Evolutionary conservation across 2,888 invertebrate genomes (phyloP).

Genomic region (Tetramorium bicarinatum): DNA sequence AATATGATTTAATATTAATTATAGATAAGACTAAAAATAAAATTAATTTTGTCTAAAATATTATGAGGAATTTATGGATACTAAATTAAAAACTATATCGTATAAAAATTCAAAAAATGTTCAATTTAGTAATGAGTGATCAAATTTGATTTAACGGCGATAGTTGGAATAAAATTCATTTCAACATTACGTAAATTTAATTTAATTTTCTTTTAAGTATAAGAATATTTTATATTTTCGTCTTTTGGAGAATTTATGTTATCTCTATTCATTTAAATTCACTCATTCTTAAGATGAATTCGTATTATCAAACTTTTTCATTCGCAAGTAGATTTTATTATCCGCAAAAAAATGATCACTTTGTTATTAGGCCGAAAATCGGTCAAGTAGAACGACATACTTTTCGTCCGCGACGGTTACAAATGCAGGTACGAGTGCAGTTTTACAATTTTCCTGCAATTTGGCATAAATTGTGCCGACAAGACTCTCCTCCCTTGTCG

Average conservation of each 20-base stretch:
- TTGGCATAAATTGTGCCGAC: constrained; percentile 42
- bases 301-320: not conserved
- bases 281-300: not conserved
- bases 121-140: not conserved
- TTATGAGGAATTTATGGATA: not conserved
- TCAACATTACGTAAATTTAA: not conserved
- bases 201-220: not conserved
- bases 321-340: not conserved
- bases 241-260: not conserved
- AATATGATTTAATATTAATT: not conserved
- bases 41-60: not conserved
- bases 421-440: constrained; percentile 6
- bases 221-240: not conserved
- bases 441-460: constrained; percentile 57
- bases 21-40: not conserved
- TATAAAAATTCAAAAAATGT: not conserved
- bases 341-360: not conserved
- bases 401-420: not conserved
- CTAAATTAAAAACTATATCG: not conserved
- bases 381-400: not conserved
- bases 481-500: not conserved
- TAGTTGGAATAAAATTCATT: not conserved
- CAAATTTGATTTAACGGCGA: not conserved
- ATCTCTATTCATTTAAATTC: not conserved
- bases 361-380: constrained; percentile 1